phyloP scores from a whole-genome alignment of 2,888 invertebrate genomes.

The Agonopterix heracliana region DNA sequence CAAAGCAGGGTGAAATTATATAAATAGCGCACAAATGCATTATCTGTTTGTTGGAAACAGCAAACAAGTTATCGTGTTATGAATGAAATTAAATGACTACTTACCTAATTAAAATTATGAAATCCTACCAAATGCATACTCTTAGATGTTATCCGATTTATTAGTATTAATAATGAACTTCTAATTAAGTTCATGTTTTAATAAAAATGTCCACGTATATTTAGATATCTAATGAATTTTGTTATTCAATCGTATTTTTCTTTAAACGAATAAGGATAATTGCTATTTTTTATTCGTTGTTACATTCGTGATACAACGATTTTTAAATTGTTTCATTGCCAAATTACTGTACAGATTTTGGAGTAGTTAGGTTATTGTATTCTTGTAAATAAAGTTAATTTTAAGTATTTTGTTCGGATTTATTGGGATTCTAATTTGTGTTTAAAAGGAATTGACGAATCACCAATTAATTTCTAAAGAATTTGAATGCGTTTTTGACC shows the following conservation, averaged over 20 bases:
- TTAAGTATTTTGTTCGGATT: conserved; percentile 12
- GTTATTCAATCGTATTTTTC: conserved; percentile 10
- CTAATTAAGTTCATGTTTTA: conserved; percentile 26
- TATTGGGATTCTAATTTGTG: too few species aligned
- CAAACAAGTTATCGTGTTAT: conserved; percentile 17
- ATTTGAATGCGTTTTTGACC: not conserved
- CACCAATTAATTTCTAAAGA: too few species aligned
- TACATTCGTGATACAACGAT: conserved; percentile 28
- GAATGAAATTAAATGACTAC: conserved; percentile 8
- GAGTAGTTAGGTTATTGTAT: conserved; percentile 24
- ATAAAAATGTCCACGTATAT: conserved; percentile 33
- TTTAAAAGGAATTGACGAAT: too few species aligned
- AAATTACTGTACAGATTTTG: conserved; percentile 43
- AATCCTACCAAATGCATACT: conserved; percentile 31
- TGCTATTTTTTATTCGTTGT: conserved; percentile 1
- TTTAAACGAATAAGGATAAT: not conserved
- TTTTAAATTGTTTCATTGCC: conserved; percentile 29
- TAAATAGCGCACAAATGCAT: conserved; percentile 52
- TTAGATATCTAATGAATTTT: conserved; percentile 5
- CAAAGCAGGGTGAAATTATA: conserved; percentile 50
- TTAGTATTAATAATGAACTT: conserved; percentile 16
- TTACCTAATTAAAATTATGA: conserved; percentile 16
- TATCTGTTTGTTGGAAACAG: conserved; percentile 22
- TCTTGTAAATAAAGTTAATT: conserved; percentile 41
- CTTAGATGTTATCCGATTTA: conserved; percentile 32